phyloP scores from a whole-genome alignment of 1,140 invertebrate species.

The Neocloeon triangulifer region DNA sequence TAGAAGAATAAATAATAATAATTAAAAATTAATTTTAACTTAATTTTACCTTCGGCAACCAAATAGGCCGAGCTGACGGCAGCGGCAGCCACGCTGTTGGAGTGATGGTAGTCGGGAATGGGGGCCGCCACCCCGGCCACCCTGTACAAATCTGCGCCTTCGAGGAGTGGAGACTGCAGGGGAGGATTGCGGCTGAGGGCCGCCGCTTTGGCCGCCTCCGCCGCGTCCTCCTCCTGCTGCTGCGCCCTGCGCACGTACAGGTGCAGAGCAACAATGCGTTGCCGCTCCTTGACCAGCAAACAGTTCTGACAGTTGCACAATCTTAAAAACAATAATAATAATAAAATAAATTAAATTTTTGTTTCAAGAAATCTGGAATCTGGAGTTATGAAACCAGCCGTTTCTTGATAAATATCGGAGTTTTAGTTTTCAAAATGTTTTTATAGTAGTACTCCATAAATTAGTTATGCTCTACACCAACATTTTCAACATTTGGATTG shows the following conservation, averaged over 20 bases:
- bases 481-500: too few species aligned
- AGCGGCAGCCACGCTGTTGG: not conserved
- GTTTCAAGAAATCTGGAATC: too few species aligned
- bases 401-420: too few species aligned
- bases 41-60: not conserved
- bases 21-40: not conserved
- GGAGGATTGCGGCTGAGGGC: not conserved
- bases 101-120: too few species aligned
- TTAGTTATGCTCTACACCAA: too few species aligned
- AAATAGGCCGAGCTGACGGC: not conserved
- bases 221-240: constrained; percentile 2
- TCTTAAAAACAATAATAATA: too few species aligned
- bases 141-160: not conserved
- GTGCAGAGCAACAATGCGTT: constrained; percentile 21
- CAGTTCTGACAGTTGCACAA: constrained; percentile 27
- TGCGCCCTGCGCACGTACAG: constrained; percentile 9
- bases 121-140: not conserved
- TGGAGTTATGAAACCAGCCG: too few species aligned
- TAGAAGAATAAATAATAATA: too few species aligned
- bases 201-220: not conserved
- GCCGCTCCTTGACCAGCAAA: constrained; percentile 22
- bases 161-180: not conserved
- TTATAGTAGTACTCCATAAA: too few species aligned
- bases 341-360: too few species aligned
- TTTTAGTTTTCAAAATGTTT: too few species aligned